Evolutionary conservation across 2,888 invertebrate species (phyloP), one percentile per base, ranked within the genome.

Genomic region (Trichacis sp.): DNA sequence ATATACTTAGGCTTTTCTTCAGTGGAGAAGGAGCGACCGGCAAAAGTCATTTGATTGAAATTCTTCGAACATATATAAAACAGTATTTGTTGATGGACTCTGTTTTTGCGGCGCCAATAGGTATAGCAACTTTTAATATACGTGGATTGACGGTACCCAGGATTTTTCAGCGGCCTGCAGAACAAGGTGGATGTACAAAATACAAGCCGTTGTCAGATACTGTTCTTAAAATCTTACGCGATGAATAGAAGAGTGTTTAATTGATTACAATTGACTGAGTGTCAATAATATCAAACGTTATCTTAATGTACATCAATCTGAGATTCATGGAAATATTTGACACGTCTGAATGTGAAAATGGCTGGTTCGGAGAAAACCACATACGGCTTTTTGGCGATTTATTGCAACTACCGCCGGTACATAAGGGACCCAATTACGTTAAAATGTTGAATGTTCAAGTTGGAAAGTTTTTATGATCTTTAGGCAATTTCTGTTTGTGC

Each of bases 41-140:
- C 6, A 78, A 79, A 57, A 77, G 76, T 63, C 77, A 56, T 69
- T 50, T 78, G 38, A 79, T 77, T 42, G 69, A 78, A 59, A 71
- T 64, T 12, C 40, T 78, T 0, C 67, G 71, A 66, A 40, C 54
- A 12, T 77, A 73, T 72, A 69, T 75, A 15, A 71, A 75, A 54
- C 62, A 65, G 24, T 12, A 51, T 24, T 56, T 75, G 11, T 30
- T 61, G 5, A 75, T 77, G 69, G 67, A 73, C 52, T 72, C 76
- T 2, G 75, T 73, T 33, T 70, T 77, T 11, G 68, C 69, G 12
- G 77, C 76, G 2, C 78, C 76, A 11, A 80, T 79, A 24, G 80
- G 78, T 33, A 76, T 80, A 18, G 78, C 78, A 18, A 79, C 80
- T 33, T 80, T 77, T 54, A 80, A 80, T 66, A 71, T 82, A n/a